Evolutionary conservation across 2,113 vertebrate genomes (phyloP).

Genomic region (Todiramphus chloris): DNA sequence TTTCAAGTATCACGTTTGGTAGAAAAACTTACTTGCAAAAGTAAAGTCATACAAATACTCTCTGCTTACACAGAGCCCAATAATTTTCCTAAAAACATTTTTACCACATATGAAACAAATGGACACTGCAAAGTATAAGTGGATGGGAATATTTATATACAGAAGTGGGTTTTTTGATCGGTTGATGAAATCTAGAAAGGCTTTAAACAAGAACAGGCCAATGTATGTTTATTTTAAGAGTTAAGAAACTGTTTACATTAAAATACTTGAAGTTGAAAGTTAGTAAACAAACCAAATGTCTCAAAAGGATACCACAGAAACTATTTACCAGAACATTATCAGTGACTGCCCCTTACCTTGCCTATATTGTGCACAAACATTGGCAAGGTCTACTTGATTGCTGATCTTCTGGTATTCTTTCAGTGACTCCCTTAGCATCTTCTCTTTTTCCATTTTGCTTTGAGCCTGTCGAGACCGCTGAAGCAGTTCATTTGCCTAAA

Average conservation of each 20-base stretch:
- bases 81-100: not conserved
- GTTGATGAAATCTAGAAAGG: not conserved
- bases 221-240: not conserved
- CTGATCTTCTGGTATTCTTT: constrained; percentile 95
- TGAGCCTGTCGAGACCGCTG: constrained; percentile 92
- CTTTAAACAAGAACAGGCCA: not conserved
- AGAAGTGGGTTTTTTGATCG: not conserved
- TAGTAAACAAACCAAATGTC: not conserved
- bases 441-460: constrained; percentile 90
- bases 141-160: not conserved
- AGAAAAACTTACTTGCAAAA: not conserved
- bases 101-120: not conserved
- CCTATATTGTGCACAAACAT: constrained; percentile 92
- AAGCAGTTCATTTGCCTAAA: constrained; percentile 94
- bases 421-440: constrained; percentile 89
- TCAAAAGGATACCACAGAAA: not conserved
- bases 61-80: not conserved
- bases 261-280: not conserved
- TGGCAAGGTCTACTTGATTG: constrained; percentile 90
- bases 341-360: constrained; percentile 79
- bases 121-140: not conserved
- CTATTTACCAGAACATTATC: not conserved
- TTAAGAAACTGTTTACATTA: not conserved
- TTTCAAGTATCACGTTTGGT: rapidly evolving
- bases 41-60: not conserved